phyloP scores from a whole-genome alignment of 2,888 invertebrate genomes.

The Parnassius apollo region DNA sequence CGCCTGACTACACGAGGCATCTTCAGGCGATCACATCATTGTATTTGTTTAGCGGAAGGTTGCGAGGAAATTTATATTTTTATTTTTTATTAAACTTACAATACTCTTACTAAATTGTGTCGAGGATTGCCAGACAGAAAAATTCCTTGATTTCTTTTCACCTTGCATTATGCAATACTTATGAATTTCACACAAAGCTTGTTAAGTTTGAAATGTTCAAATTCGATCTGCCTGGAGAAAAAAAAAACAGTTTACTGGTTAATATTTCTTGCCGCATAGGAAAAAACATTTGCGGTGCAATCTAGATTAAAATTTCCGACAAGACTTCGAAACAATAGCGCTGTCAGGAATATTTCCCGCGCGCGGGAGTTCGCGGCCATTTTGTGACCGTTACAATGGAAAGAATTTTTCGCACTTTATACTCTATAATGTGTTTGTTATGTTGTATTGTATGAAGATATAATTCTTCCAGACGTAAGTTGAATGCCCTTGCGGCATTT shows the following conservation, averaged over 20 bases:
- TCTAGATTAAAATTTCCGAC: slow-evolving; percentile 28
- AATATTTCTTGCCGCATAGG: slow-evolving; percentile 10
- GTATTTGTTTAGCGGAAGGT: too few relatives aligned
- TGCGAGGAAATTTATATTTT: too few relatives aligned
- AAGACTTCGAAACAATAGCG: slow-evolving; percentile 29
- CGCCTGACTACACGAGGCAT: too few relatives aligned
- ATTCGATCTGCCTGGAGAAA: too few relatives aligned
- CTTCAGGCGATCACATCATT: too few relatives aligned
- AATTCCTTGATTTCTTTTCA: too few relatives aligned
- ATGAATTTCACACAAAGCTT: too few relatives aligned
- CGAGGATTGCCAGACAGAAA: too few relatives aligned
- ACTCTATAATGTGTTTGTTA: slow-evolving; percentile 18
- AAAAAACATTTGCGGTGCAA: slow-evolving; percentile 11
- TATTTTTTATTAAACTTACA: too few relatives aligned
- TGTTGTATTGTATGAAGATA: slow-evolving; percentile 33
- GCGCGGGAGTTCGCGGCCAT: slow-evolving; percentile 31
- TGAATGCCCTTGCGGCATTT: slow-evolving; percentile 45
- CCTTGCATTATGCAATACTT: too few relatives aligned
- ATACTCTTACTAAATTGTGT: too few relatives aligned
- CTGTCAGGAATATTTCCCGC: slow-evolving; percentile 29
- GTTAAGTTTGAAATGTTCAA: too few relatives aligned
- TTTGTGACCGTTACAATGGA: slow-evolving; percentile 28
- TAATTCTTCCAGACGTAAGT: slow-evolving; percentile 35
- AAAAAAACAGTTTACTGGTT: slow-evolving; percentile 3
- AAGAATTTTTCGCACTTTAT: slow-evolving; percentile 27